A percentile compares a stretch with the other conserved stretches of the same genome.
phyloP scores from a whole-genome alignment of 2,888 invertebrate species.

The Drosophila pseudotalamancana region DNA sequence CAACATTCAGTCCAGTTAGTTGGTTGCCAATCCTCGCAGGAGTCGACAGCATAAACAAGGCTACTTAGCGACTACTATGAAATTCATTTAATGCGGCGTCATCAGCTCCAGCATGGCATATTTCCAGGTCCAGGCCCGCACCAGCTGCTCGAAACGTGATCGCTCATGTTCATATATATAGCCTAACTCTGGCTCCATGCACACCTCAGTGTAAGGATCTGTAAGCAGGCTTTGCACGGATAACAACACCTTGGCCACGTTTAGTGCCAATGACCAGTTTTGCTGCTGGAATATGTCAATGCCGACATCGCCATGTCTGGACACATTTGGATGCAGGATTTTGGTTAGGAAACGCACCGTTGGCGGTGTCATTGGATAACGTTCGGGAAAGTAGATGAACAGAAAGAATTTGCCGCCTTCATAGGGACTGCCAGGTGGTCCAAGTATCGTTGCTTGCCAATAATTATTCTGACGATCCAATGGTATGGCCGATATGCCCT shows the following conservation, averaged over 20 bases:
- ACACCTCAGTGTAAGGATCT: slow-evolving; percentile 94
- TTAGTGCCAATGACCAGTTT: slow-evolving; percentile 97
- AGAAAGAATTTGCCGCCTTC: slow-evolving; percentile 97
- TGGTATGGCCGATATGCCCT: slow-evolving; percentile 84
- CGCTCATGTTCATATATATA: slow-evolving; percentile 90
- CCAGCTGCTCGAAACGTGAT: slow-evolving; percentile 90
- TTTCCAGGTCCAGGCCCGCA: slow-evolving; percentile 94
- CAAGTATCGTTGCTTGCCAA: slow-evolving; percentile 97
- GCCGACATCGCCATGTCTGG: slow-evolving; percentile 97
- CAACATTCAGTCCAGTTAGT: slow-evolving; percentile 68
- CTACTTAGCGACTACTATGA: neutral
- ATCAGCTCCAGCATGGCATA: slow-evolving; percentile 93
- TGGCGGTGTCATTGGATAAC: slow-evolving; percentile 96
- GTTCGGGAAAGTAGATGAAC: slow-evolving; percentile 94
- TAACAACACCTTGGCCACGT: slow-evolving; percentile 94
- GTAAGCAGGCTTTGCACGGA: slow-evolving; percentile 95
- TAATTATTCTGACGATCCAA: slow-evolving; percentile 86
- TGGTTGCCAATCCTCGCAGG: no score
- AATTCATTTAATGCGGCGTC: slow-evolving; percentile 69
- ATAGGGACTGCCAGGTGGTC: slow-evolving; percentile 96
- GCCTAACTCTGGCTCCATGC: slow-evolving; percentile 95
- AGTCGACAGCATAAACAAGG: slow-evolving; percentile 19
- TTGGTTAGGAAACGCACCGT: slow-evolving; percentile 96
- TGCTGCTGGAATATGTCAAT: slow-evolving; percentile 97
- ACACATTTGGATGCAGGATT: slow-evolving; percentile 97